Base-by-base conservation (phyloP, 2,113 vertebrate genomes). In the Etheostoma spectabile region DNA sequence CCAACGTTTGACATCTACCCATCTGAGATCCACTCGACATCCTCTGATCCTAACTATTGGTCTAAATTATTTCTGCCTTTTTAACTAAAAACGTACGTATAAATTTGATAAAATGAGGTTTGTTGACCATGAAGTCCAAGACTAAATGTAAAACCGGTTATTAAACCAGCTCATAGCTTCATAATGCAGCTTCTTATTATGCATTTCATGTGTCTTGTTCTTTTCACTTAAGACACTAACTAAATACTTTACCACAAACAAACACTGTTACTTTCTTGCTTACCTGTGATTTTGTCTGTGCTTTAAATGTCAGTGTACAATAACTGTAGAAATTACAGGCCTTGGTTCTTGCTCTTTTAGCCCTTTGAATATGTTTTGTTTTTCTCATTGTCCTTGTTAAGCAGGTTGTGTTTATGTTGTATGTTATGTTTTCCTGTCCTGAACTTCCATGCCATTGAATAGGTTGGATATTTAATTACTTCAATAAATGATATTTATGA, bases 291-390 rank as follows among this genome's bases (percentile, higher is more conserved):
- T 75, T 81, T 76, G 55, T 74, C 16, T 65, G 74, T 71, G 6
- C 2, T 33, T 52, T 24, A 19, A n/a, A 69, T 79, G 68, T 80
- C 33, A n/a, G 66, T 84, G 48, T 45, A n/a, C 46, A 38, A 53
- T 52, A 66, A 64, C 35, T 56, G 27, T 13, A 59, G n/a, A 72
- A 35, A 60, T 80, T 76, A 73, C 62, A 65, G 55, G 35, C 52
- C 73, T 82, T 80, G 30, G 66, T 38, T 89, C 74, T 90, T 91
- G 75, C 24, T 67, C 67, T 86, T 88, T 68, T 69, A 51, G 4
- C 19, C 16, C 12, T 21, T 59, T 13, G 1, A 22, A 63, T 42
- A 35, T 8, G 35, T 74, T 70, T 48, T 42, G 27, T 72, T 55
- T 52, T 64, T 21, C 33, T n/a, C 52, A 24, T 74, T 79, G 79